phyloP scores from a whole-genome alignment of 2,113 vertebrate species.

The Ptyas mucosa region DNA sequence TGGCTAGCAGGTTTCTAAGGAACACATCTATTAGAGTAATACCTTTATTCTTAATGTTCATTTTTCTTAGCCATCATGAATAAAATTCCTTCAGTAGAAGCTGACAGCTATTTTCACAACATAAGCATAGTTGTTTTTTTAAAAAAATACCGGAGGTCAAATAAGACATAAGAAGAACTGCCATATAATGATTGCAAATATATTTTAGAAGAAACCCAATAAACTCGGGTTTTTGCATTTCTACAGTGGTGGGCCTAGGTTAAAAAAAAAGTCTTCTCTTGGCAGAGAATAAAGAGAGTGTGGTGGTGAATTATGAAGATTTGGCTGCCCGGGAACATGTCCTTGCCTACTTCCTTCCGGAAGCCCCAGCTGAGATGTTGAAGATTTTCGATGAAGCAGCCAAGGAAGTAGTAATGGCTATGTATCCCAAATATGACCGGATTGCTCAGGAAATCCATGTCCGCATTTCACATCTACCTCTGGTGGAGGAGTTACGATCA shows the following conservation, averaged over 20 bases:
- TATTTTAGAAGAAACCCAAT: not conserved
- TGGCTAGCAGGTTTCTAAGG: not conserved
- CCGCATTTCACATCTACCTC: constrained; percentile 90
- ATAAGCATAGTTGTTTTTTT: not conserved
- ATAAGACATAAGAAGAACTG: not conserved
- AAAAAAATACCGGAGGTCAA: not conserved
- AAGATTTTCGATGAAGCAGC: constrained; percentile 96
- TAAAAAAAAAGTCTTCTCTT: not conserved
- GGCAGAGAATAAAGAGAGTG: constrained; percentile 92
- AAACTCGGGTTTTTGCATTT: not conserved
- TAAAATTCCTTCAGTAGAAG: not conserved
- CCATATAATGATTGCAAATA: not conserved
- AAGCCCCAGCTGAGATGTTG: constrained; percentile 92
- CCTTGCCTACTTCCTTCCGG: constrained; percentile 92
- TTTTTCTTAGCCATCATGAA: not conserved
- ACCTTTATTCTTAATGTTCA: not conserved
- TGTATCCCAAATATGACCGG: constrained; percentile 96
- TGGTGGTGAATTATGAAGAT: constrained; percentile 95
- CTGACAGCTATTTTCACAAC: not conserved
- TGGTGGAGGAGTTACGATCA: constrained; percentile 93
- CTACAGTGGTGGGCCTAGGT: not conserved
- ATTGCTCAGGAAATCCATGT: constrained; percentile 92
- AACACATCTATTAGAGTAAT: not conserved
- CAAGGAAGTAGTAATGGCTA: constrained; percentile 92
- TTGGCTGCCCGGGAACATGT: constrained; percentile 93